Base-by-base conservation (phyloP, 2,888 invertebrate genomes). In the Eilema caniola region DNA sequence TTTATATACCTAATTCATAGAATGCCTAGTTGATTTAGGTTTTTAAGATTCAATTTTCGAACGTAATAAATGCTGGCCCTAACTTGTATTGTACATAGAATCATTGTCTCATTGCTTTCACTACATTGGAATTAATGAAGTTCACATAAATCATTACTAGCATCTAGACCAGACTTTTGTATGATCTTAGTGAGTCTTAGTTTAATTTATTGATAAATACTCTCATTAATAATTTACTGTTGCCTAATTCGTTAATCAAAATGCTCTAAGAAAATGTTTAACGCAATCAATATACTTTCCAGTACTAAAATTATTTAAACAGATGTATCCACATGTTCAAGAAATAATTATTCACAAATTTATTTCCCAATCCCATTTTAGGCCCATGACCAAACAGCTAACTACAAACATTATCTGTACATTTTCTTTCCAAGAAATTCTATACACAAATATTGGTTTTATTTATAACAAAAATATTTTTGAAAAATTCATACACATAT, bases 381-480 rank as follows among this genome's bases (percentile, higher is more conserved):
- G 86, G 88, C 87, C 88, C 78, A 78, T 80, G 78, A 80, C 79
- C 81, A 80, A 72, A 77, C 74, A 56, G 78, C 81, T 88, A 87
- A 74, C 83, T 86, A 86, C 68, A 66, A 78, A 78, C 80, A 77
- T 67, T 65, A 69, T 86, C 85, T 88, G 86, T 88, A 90, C 88
- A 89, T 77, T 86, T 87, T 86, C 81, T 87, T 89, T 84, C 78
- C 76, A 86, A 87, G 87, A 89, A 85, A 86, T 75, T 72, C 78
- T 81, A 88, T 89, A 92, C 88, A 89, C 61, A 72, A 72, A 83
- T 75, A 80, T 84, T 83, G 79, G 77, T 85, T 86, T 87, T 81
- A 83, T 82, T 37, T 37, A 81, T 82, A 88, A 87, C 86, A 91
- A 92, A 92, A 91, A 91, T 89, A 90, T 85, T 86, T 85, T 85